Conservation (phyloP, 1,140 invertebrate genomes). For the Drosophila hydei region DNA sequence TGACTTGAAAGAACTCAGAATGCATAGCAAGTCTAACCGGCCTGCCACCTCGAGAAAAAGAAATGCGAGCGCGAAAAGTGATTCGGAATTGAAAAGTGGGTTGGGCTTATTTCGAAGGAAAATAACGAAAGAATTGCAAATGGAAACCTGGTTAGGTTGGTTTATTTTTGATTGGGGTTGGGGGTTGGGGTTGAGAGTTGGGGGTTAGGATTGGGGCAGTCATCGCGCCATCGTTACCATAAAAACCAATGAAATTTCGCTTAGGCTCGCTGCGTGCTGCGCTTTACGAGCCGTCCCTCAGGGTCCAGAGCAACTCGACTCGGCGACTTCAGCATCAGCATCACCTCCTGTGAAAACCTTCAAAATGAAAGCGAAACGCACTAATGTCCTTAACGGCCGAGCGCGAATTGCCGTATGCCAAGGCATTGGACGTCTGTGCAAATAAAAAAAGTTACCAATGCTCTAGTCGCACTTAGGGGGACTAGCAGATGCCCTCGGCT, state of each 20-base stretch:
- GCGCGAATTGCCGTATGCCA: slow-evolving; percentile 28
- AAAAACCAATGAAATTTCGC: slow-evolving; percentile 78
- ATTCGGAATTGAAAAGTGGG: too few relatives aligned
- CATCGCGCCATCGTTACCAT: slow-evolving; percentile 43
- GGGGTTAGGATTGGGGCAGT: neutral
- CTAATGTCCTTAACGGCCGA: slow-evolving; percentile 66
- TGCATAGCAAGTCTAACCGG: too few relatives aligned
- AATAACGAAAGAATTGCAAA: neutral
- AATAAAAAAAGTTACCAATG: slow-evolving; percentile 36
- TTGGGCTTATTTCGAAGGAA: too few relatives aligned
- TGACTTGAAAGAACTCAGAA: too few relatives aligned
- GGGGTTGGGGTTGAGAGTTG: neutral
- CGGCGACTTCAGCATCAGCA: neutral
- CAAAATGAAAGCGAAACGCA: slow-evolving; percentile 65
- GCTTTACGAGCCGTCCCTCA: slow-evolving; percentile 55
- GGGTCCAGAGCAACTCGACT: neutral
- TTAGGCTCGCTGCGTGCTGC: slow-evolving; percentile 57
- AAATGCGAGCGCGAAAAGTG: neutral
- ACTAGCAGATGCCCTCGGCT: neutral
- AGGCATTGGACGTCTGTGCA: slow-evolving; percentile 21
- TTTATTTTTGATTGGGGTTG: neutral
- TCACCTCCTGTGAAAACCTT: slow-evolving; percentile 47
- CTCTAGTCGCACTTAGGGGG: neutral
- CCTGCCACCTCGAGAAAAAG: neutral
- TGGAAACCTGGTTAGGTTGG: neutral